A percentile compares a stretch with the other conserved stretches of the same genome.
Conservation (phyloP, 2,797 vertebrate genomes). For the Eutrigla gurnardus region DNA sequence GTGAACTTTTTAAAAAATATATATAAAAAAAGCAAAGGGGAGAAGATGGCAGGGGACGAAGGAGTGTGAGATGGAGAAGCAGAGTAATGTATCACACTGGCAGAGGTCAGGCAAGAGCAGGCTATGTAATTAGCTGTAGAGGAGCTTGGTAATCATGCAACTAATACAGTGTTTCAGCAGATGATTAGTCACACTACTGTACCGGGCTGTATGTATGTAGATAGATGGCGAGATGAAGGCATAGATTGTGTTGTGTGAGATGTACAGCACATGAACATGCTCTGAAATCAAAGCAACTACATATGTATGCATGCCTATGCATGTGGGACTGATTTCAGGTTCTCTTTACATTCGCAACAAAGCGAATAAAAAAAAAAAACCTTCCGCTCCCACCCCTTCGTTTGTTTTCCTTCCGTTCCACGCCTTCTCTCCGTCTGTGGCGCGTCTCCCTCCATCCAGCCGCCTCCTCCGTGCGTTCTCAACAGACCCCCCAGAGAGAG, state of each 20-base stretch:
- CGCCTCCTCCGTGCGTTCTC: constrained; percentile 38
- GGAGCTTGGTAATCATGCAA: constrained; percentile 82
- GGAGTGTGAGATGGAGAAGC: constrained; percentile 58
- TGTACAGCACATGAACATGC: neutral
- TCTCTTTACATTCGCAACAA: constrained; percentile 32
- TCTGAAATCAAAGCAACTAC: constrained; percentile 30
- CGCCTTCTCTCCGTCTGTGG: constrained; percentile 21
- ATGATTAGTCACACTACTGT: constrained; percentile 81
- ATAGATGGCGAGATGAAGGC: neutral
- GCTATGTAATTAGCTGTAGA: constrained; percentile 83
- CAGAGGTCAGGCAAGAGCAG: constrained; percentile 81
- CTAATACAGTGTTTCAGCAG: constrained; percentile 81
- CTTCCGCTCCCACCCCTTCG: constrained; percentile 9
- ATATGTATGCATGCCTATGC: neutral
- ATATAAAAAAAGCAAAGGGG: constrained; percentile 20
- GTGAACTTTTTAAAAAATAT: constrained; percentile 65
- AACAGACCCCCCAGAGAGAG: constrained; percentile 66
- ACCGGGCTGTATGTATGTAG: constrained; percentile 48
- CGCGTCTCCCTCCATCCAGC: constrained; percentile 36
- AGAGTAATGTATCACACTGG: constrained; percentile 78
- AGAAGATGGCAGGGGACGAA: constrained; percentile 15
- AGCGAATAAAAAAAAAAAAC: constrained; percentile 40
- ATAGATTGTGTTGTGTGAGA: constrained; percentile 18
- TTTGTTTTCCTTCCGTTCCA: constrained; percentile 43
- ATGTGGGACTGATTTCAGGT: neutral